phyloP scores from a whole-genome alignment of 2,113 vertebrate genomes.

The Myrmecobius fasciatus region DNA sequence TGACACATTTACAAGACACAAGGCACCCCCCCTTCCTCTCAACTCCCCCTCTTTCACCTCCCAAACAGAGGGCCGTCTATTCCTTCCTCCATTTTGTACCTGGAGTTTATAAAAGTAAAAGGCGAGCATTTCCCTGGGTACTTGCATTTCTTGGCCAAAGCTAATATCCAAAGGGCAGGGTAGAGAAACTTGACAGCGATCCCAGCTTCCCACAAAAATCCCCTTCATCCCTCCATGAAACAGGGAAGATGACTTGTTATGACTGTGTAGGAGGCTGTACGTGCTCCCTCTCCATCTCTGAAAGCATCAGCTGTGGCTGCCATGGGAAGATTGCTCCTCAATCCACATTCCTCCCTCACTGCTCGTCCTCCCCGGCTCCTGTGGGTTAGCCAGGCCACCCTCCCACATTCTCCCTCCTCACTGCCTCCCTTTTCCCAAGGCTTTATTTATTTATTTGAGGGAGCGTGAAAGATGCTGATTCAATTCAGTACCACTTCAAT shows the following conservation, averaged over 20 bases:
- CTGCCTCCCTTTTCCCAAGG: constrained; percentile 64
- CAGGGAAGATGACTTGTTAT: constrained; percentile 55
- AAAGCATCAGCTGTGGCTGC: constrained; percentile 74
- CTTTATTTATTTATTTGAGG: constrained; percentile 48
- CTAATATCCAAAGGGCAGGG: constrained; percentile 16
- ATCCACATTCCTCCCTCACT: constrained; percentile 72
- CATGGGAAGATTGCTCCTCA: constrained; percentile 65
- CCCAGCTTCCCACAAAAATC: constrained; percentile 66
- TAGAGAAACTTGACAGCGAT: constrained; percentile 51
- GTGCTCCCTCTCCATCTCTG: constrained; percentile 63
- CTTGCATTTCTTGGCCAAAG: constrained; percentile 60
- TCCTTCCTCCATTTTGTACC: not conserved
- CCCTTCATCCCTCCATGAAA: constrained; percentile 64
- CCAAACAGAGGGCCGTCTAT: not conserved
- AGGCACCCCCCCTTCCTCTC: not conserved
- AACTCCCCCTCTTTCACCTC: not conserved
- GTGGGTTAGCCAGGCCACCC: constrained; percentile 73
- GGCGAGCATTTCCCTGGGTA: constrained; percentile 67
- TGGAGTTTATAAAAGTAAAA: constrained; percentile 46
- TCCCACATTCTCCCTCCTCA: constrained; percentile 55
- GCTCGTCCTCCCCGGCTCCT: constrained; percentile 76
- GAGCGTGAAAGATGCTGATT: constrained; percentile 38
- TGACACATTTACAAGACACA: not conserved
- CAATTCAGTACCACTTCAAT: constrained; percentile 49
- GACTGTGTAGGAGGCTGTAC: constrained; percentile 68